Evolutionary conservation across 2,888 invertebrate species (phyloP), one percentile per base, ranked within the genome.

Genomic region (Listrodromus nycthemerus): DNA sequence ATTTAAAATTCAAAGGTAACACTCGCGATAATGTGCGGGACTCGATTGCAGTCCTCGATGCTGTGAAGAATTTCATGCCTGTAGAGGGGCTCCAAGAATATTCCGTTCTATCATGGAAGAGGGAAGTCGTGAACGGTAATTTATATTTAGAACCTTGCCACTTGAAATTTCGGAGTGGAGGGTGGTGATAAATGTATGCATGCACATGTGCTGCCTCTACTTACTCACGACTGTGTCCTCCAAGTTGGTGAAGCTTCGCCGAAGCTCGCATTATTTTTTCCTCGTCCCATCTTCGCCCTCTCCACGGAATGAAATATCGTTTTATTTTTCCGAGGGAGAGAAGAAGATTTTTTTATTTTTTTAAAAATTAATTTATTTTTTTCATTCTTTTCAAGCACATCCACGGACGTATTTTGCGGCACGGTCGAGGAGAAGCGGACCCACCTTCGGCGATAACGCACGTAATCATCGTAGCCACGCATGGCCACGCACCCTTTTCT

Each of bases 401-500:
- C 37, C 30, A 33, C 33, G 50, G 66, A 41, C 70, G 69, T 74
- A 52, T 79, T 79, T 79, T 55, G 73, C 75, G 71, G 79, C 50
- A 74, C 74, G 50, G 33, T 65, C 21, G 48, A 33, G 50, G 45
- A 63, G 48, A 30, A 50, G 45, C 58, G 48, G 76, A 69, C 67
- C 61, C 67, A 61, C 67, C 77, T 77, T 61, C 58, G 48, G 77
- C 61, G 77, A 77, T 55, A 69, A 45, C 45, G 55, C 67, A 27
- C 66, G 74, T 70, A 45, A 71, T 52, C 27, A 33, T 76, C 33
- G 58, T 24, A n/a, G 45, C 52, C 76, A 83, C 81, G 82, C 79
- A 80, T 77, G 69, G 82, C 50, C 76, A 83, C 83, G 61, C 86
- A 82, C 86, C 86, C 80, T 83, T 76, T 65, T 74, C 58, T 78